A percentile compares a stretch with the other conserved stretches of the same genome.
Evolutionary conservation across 2,113 vertebrate genomes (phyloP).

Genomic region (Cnemophilus loriae): DNA sequence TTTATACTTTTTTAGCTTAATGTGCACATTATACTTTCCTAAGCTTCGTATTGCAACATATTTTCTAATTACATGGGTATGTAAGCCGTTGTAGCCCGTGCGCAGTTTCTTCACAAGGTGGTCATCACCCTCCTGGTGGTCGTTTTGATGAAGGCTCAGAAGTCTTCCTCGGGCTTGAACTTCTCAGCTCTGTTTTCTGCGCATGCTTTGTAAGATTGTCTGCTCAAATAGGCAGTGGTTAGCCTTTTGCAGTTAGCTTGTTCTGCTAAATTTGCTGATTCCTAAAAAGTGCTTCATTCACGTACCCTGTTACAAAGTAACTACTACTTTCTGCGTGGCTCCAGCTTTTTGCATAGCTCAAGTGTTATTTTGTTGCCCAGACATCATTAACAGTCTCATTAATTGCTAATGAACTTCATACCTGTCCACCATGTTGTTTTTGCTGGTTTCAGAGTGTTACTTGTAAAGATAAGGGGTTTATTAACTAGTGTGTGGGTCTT

Average conservation of each 20-base stretch:
- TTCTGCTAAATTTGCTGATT: not conserved
- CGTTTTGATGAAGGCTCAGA: not conserved
- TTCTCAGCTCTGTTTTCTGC: not conserved
- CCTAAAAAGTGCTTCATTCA: not conserved
- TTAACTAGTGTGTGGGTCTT: not conserved
- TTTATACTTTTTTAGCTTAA: not conserved
- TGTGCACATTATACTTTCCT: not conserved
- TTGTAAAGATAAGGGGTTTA: not conserved
- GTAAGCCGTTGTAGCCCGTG: not conserved
- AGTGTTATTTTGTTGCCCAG: not conserved
- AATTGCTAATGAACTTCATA: not conserved
- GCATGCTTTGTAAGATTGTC: not conserved
- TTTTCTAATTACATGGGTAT: not conserved
- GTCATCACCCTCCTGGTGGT: not conserved
- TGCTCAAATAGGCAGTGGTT: not conserved
- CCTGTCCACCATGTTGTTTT: rapidly evolving
- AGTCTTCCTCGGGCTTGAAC: not conserved
- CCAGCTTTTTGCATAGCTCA: not conserved
- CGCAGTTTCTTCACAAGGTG: rapidly evolving
- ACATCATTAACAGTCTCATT: not conserved
- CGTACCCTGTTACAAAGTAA: not conserved
- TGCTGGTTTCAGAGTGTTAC: not conserved
- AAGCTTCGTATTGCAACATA: not conserved
- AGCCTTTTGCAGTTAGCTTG: not conserved
- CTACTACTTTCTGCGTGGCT: not conserved